phyloP scores from a whole-genome alignment of 2,113 vertebrate genomes.

The Nematolebias whitei region DNA sequence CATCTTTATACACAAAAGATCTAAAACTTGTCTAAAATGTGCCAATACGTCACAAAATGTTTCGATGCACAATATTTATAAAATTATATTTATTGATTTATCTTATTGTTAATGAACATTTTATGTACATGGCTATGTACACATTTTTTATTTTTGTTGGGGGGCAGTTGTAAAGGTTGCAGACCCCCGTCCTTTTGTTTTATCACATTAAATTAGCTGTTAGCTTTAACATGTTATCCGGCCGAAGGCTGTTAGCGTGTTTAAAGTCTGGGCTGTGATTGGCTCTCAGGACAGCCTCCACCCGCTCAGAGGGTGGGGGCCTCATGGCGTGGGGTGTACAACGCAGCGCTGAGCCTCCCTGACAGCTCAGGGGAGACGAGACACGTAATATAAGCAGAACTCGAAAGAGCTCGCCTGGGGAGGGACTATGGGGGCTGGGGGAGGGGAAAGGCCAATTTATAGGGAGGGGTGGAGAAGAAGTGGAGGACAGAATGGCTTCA shows the following conservation, averaged over 20 bases:
- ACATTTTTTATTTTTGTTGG: too few species aligned
- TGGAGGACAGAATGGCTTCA: conserved; percentile 58
- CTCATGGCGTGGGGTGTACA: conserved; percentile 63
- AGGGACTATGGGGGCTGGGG: conserved; percentile 45
- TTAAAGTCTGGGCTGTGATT: conserved; percentile 38
- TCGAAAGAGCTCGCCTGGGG: conserved; percentile 56
- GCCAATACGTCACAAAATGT: too few species aligned
- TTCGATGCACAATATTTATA: too few species aligned
- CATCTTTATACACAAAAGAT: too few species aligned
- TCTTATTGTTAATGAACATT: too few species aligned
- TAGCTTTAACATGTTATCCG: conserved; percentile 21
- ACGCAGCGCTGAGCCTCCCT: conserved; percentile 56
- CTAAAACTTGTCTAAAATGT: too few species aligned
- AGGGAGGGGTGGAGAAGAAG: conserved; percentile 30
- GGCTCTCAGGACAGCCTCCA: conserved; percentile 46
- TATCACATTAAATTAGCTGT: conserved; percentile 49
- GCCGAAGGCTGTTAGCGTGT: conserved; percentile 28
- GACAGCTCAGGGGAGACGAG: conserved; percentile 68
- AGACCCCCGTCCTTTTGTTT: conserved; percentile 6
- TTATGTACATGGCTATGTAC: too few species aligned
- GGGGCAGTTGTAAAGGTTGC: too few species aligned
- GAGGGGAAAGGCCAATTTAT: conserved; percentile 30
- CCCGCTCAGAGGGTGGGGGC: conserved; percentile 51
- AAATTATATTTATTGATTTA: too few species aligned
- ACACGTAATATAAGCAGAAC: conserved; percentile 80